phyloP scores from a whole-genome alignment of 2,797 vertebrate species.

The Peromyscus eremicus region DNA sequence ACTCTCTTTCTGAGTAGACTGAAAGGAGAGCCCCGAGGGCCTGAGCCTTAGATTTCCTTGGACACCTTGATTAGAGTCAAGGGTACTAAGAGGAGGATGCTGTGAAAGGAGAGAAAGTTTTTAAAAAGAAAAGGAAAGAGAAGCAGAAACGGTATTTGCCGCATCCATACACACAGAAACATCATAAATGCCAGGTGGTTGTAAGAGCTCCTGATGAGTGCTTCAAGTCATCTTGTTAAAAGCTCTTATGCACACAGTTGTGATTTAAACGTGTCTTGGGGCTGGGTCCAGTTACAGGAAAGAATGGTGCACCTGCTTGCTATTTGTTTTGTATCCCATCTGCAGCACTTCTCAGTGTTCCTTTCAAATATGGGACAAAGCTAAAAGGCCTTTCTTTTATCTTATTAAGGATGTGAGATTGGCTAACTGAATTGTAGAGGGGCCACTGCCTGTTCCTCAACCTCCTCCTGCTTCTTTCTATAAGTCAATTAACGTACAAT shows the following conservation, averaged over 20 bases:
- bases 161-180: background rate
- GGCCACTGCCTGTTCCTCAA: background rate
- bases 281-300: background rate
- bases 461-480: background rate
- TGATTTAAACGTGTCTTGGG: slow-evolving; percentile 54
- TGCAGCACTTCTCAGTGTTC: slow-evolving; percentile 78
- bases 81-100: background rate
- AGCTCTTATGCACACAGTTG: slow-evolving; percentile 42
- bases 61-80: background rate
- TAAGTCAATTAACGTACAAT: slow-evolving; percentile 65
- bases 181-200: background rate
- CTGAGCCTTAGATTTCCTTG: background rate
- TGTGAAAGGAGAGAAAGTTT: background rate
- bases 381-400: slow-evolving; percentile 76
- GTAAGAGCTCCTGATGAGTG: background rate
- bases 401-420: slow-evolving; percentile 60
- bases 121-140: background rate
- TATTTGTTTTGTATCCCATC: slow-evolving; percentile 10
- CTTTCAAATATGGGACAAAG: slow-evolving; percentile 77
- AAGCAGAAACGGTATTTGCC: background rate
- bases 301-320: slow-evolving; percentile 23
- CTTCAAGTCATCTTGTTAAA: slow-evolving; percentile 38
- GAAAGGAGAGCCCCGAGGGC: background rate
- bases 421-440: slow-evolving; percentile 37
- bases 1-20: background rate